Percentiles rank a stretch among this genome's conserved stretches.
phyloP scores from a whole-genome alignment of 2,797 vertebrate species.

The Schizopygopsis malacanthus region DNA sequence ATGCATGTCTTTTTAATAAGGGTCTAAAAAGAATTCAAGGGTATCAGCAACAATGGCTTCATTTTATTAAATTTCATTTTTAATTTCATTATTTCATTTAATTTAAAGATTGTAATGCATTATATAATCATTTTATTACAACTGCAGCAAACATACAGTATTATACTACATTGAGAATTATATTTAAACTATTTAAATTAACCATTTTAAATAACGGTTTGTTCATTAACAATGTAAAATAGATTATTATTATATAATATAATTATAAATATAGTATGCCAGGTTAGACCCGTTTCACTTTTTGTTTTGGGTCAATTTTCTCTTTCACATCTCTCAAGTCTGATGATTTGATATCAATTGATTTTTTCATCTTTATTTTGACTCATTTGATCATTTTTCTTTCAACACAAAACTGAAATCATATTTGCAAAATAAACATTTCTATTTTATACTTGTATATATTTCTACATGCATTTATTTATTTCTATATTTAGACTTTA shows the following conservation, averaged over 20 bases:
- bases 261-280: background rate
- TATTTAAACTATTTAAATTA: too few species aligned
- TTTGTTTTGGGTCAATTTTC: background rate
- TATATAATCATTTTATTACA: background rate
- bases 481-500: background rate
- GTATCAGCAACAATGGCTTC: background rate
- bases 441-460: background rate
- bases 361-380: background rate
- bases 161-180: background rate
- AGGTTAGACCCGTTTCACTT: background rate
- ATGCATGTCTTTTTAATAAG: background rate
- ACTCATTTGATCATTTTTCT: background rate
- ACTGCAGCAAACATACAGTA: background rate
- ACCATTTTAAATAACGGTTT: too few species aligned
- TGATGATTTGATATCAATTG: background rate
- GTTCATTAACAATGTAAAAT: background rate
- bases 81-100: background rate
- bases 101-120: background rate
- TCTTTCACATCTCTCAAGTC: background rate
- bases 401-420: background rate
- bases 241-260: background rate
- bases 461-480: background rate
- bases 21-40: background rate
- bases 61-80: background rate
- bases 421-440: background rate